Percentiles rank a stretch among this genome's conserved stretches.
Conservation (phyloP, 2,113 vertebrate species). For the Poicephalus meyeri region DNA sequence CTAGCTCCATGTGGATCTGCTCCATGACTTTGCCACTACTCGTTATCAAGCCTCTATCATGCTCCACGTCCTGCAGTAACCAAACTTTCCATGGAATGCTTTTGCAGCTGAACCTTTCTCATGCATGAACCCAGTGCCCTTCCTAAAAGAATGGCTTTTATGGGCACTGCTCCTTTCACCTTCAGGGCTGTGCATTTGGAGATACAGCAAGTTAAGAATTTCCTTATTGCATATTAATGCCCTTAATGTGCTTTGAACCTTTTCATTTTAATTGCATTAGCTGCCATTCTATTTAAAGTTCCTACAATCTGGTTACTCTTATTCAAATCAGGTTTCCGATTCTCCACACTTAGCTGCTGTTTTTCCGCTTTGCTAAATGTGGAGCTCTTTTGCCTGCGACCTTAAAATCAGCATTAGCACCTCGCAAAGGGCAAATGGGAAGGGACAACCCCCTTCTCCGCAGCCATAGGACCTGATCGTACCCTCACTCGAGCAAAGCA, state of each 20-base stretch:
- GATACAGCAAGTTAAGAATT: background rate
- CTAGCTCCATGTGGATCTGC: background rate
- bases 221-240: background rate
- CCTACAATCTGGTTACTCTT: constrained; percentile 12
- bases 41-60: accelerated
- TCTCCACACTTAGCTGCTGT: constrained; percentile 26
- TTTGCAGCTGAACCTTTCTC: background rate
- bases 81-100: background rate
- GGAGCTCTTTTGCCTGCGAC: background rate
- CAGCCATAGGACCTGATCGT: background rate
- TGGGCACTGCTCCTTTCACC: background rate
- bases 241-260: constrained; percentile 25
- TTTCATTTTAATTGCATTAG: constrained; percentile 43
- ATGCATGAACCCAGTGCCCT: background rate
- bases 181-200: background rate
- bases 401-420: background rate
- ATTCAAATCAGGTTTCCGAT: constrained; percentile 23
- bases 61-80: background rate
- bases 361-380: constrained; percentile 15
- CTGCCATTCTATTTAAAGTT: constrained; percentile 25
- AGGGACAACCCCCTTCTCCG: background rate
- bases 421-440: background rate
- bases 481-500: background rate
- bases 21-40: accelerated
- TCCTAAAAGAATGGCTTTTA: background rate